These are phyloP conservation scores for Pituophis catenifer DNA, from an alignment of 2,113 vertebrate species.

Conservation along the genomic window DNA sequence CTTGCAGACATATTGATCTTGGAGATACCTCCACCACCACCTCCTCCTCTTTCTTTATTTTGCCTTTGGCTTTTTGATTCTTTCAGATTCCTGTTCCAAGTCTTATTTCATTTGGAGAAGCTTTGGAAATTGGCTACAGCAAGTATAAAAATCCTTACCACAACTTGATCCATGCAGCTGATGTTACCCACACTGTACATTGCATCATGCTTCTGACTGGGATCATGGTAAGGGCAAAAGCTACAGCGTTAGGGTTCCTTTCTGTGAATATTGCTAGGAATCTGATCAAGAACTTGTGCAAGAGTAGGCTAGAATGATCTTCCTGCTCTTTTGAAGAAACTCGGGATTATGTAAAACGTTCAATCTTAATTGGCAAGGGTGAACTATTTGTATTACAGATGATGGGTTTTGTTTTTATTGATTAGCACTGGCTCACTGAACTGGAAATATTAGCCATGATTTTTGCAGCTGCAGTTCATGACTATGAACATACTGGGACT, in stretches of 20 bases:
- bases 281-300: neutral
- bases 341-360: conserved; percentile 5
- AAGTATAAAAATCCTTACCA: conserved; percentile 98
- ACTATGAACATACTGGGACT: conserved; percentile 97
- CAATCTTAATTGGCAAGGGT: conserved; percentile 2
- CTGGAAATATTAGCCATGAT: conserved; percentile 99
- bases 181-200: conserved; percentile 97
- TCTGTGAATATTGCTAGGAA: neutral
- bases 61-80: conserved; percentile 43
- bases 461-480: conserved; percentile 95
- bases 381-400: conserved; percentile 1
- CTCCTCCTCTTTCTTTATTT: neutral
- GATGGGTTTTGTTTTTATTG: conserved; percentile 55
- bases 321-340: neutral
- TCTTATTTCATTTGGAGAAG: conserved; percentile 92
- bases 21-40: neutral
- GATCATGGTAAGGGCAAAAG: conserved; percentile 83
- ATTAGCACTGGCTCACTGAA: conserved; percentile 96
- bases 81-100: conserved; percentile 90
- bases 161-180: conserved; percentile 95
- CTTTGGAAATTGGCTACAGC: conserved; percentile 95
- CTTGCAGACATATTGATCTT: neutral
- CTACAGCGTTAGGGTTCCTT: neutral
- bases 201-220: conserved; percentile 97
- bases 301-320: neutral